Conservation (phyloP, 2,797 vertebrate genomes). For the Onychomys torridus region DNA sequence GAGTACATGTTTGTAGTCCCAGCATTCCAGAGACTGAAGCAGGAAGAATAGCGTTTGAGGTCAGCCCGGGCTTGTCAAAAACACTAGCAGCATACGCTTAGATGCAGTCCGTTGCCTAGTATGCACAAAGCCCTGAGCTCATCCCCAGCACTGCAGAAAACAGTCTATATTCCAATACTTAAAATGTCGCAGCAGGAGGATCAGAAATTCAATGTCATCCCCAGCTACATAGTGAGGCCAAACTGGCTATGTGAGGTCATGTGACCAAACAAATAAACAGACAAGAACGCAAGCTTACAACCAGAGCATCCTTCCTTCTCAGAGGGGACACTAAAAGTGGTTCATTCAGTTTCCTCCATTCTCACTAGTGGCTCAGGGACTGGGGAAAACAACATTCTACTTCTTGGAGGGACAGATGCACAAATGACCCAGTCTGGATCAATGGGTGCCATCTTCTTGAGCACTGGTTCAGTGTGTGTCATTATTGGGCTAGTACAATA, state of each 20-base stretch:
- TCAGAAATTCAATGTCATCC: not conserved
- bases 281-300: not conserved
- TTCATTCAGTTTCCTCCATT: not conserved
- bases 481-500: not conserved
- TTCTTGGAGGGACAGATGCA: not conserved
- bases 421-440: not conserved
- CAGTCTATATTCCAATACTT: not conserved
- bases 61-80: not conserved
- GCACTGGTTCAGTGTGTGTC: not conserved
- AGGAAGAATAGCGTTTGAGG: not conserved
- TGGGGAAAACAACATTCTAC: not conserved
- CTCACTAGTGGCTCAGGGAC: not conserved
- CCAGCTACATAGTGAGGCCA: not conserved
- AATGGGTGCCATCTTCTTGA: not conserved
- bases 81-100: not conserved
- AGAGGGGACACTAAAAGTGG: not conserved
- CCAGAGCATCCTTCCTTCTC: not conserved
- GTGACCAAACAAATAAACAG: not conserved
- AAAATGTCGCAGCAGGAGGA: not conserved
- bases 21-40: not conserved
- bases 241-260: not conserved
- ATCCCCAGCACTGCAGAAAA: not conserved
- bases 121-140: not conserved
- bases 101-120: not conserved
- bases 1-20: not conserved